Conservation (phyloP, 2,888 invertebrate species). For the Alloplasta piceator region DNA sequence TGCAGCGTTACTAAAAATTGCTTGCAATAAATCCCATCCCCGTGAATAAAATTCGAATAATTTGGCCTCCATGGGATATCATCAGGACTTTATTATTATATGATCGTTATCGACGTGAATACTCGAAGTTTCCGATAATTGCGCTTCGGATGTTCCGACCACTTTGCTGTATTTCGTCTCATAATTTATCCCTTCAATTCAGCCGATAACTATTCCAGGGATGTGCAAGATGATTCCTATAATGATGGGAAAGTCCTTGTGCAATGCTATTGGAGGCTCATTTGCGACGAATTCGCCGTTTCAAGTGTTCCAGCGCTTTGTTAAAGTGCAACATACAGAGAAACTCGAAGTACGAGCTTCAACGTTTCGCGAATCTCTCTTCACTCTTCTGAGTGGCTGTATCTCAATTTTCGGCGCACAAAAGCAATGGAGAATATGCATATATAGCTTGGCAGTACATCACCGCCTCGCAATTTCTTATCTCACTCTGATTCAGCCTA, state of each 20-base stretch:
- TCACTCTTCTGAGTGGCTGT: not conserved
- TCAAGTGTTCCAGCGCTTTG: not conserved
- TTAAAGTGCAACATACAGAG: not conserved
- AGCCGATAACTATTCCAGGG: not conserved
- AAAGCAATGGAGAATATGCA: slow-evolving; percentile 14
- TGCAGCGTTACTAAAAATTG: too few species aligned
- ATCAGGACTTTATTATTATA: too few species aligned
- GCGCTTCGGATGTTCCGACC: too few species aligned
- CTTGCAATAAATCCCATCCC: too few species aligned
- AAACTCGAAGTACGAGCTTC: not conserved
- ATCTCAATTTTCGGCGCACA: slow-evolving; percentile 11
- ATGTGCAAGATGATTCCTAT: not conserved
- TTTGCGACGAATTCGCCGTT: not conserved
- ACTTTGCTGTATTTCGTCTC: too few species aligned
- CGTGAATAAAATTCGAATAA: too few species aligned
- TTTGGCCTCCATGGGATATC: too few species aligned
- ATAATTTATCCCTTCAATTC: too few species aligned
- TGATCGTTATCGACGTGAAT: too few species aligned
- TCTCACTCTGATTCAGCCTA: slow-evolving; percentile 47
- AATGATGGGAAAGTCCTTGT: not conserved
- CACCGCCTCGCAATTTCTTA: slow-evolving; percentile 26
- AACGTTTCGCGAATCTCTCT: slow-evolving; percentile 29
- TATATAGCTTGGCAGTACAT: slow-evolving; percentile 23
- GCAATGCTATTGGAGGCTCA: not conserved
- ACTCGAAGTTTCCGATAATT: too few species aligned